Conservation (phyloP, 1,140 invertebrate species). For the Sarcophaga peregrina region DNA sequence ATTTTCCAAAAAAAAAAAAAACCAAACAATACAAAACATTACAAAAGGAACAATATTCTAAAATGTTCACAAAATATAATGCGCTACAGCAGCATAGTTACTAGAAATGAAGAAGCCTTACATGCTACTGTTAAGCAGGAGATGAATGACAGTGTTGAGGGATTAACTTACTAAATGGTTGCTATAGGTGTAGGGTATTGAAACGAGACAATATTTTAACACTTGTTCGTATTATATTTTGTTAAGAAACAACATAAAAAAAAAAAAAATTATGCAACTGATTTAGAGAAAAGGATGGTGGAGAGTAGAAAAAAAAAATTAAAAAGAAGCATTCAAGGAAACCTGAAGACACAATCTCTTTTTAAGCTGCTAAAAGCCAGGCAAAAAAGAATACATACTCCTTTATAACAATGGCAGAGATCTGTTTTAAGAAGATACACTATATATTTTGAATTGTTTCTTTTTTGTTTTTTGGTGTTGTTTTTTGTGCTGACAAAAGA, state of each 20-base stretch:
- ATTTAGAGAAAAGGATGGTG: neutral
- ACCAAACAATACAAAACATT: neutral
- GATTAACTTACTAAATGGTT: neutral
- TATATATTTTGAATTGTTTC: neutral
- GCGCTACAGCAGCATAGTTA: neutral
- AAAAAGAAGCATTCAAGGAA: neutral
- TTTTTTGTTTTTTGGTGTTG: neutral
- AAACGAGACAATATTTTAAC: neutral
- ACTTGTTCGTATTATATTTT: constrained; percentile 1
- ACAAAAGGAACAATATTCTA: neutral
- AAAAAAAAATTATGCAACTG: neutral
- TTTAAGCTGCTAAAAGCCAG: neutral
- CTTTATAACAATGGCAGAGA: constrained; percentile 1
- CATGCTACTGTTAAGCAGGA: neutral
- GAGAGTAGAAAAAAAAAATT: neutral
- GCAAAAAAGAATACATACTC: neutral
- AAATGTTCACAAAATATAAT: no score
- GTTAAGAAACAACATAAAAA: neutral
- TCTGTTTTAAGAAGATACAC: neutral
- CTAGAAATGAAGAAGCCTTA: neutral
- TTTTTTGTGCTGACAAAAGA: neutral
- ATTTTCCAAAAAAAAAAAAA: neutral
- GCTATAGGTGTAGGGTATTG: neutral
- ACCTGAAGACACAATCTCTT: neutral
- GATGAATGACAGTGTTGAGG: neutral